Percentiles rank a stretch among this genome's conserved stretches.
Evolutionary conservation across 2,797 vertebrate species (phyloP).

Genomic region (Crypturellus tataupa): DNA sequence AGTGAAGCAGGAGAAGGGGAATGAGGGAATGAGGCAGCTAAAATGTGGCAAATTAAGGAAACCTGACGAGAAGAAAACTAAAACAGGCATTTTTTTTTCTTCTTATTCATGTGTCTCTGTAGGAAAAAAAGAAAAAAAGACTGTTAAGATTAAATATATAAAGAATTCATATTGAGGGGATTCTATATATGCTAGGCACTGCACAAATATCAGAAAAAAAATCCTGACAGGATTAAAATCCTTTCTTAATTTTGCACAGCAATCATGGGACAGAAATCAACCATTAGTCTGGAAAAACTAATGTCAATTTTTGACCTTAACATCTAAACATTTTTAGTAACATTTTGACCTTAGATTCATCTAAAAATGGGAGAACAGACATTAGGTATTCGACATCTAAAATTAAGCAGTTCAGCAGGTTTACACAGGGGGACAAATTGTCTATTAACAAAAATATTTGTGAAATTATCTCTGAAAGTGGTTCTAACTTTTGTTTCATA

Average conservation of each 20-base stretch:
- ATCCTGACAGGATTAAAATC: background rate
- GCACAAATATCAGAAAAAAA: background rate
- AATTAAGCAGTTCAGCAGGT: background rate
- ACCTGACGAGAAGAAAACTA: background rate
- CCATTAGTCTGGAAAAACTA: background rate
- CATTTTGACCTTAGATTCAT: too few species aligned
- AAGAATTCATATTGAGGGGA: background rate
- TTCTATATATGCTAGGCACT: background rate
- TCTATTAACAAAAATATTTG: background rate
- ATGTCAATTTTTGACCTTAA: background rate
- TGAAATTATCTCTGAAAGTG: background rate
- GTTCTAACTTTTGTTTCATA: background rate
- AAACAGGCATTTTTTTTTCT: background rate
- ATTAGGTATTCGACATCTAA: background rate
- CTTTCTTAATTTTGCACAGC: background rate
- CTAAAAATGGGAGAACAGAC: background rate
- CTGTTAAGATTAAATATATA: background rate
- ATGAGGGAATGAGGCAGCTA: background rate
- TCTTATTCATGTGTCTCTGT: background rate
- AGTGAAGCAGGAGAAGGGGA: background rate
- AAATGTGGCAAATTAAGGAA: background rate
- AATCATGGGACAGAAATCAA: background rate
- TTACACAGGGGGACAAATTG: background rate
- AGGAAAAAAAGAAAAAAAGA: background rate
- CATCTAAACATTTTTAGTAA: too few species aligned